Conservation (phyloP, 1,140 invertebrate genomes). For the Hetaerina americana region DNA sequence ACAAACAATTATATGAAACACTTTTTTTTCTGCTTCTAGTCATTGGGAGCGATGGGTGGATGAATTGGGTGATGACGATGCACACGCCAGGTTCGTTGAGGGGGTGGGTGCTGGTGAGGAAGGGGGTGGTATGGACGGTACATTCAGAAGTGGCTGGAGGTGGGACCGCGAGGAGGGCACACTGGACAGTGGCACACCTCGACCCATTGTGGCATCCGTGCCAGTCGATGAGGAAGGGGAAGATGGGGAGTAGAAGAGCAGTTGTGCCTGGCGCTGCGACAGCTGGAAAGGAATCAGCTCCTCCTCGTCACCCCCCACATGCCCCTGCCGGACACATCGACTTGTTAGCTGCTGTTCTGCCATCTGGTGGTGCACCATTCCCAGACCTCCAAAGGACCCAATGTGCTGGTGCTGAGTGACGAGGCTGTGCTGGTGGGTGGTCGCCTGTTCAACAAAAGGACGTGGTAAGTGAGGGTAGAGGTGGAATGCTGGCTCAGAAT, state of each 20-base stretch:
- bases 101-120: background rate
- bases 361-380: background rate
- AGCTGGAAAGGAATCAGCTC: constrained; percentile 22
- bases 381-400: background rate
- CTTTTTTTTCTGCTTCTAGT: too few species aligned
- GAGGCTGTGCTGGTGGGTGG: constrained; percentile 1
- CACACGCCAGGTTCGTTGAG: background rate
- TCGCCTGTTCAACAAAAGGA: background rate
- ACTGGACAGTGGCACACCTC: background rate
- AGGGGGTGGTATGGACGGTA: background rate
- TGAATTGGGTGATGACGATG: background rate
- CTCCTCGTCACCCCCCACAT: constrained; percentile 4
- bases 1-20: too few species aligned
- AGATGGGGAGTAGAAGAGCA: constrained; percentile 20
- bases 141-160: background rate
- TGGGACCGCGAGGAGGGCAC: background rate
- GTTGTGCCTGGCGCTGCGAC: constrained; percentile 26
- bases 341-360: background rate
- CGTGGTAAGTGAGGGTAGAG: background rate
- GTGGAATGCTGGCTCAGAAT: constrained; percentile 34
- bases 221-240: background rate
- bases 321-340: background rate
- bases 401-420: background rate
- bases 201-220: background rate
- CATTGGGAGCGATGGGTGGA: background rate